phyloP scores from a whole-genome alignment of 92 coral and sea anemone genomes.

The Blastomussa wellsi region DNA sequence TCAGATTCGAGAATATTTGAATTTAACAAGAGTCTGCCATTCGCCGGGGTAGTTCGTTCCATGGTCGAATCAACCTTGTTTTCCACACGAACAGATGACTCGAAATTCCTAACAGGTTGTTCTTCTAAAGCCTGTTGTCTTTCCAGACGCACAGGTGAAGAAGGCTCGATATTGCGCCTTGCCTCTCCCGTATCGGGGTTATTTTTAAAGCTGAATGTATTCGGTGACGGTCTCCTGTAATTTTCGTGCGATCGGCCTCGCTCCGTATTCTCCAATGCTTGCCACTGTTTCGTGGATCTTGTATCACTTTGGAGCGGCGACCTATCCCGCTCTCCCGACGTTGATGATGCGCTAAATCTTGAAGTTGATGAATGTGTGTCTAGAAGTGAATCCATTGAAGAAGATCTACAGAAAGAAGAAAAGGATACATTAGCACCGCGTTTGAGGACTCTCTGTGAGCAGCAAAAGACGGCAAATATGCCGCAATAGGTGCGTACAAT shows the following conservation, averaged over 20 bases:
- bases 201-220: not conserved
- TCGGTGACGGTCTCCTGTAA: conserved; percentile 1
- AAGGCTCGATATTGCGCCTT: not conserved
- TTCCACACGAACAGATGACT: not conserved
- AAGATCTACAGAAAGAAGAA: conserved; percentile 11
- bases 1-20: conserved; percentile 3
- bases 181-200: not conserved
- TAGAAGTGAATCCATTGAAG: conserved; percentile 45
- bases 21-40: not conserved
- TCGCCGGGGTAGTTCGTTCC: conserved; percentile 4
- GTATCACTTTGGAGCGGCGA: not conserved
- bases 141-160: not conserved
- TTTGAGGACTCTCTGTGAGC: not conserved
- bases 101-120: not conserved
- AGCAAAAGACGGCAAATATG: not conserved
- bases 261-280: not conserved
- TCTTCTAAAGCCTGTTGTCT: conserved; percentile 12
- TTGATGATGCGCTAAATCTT: not conserved
- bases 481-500: not conserved
- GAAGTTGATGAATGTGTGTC: conserved; percentile 1
- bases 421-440: not conserved
- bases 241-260: not conserved
- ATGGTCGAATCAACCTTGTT: not conserved
- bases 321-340: not conserved
- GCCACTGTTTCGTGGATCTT: not conserved